These are phyloP conservation scores for Cantharis rustica DNA, from an alignment of 2,888 invertebrate species.

Conservation along the genomic window DNA sequence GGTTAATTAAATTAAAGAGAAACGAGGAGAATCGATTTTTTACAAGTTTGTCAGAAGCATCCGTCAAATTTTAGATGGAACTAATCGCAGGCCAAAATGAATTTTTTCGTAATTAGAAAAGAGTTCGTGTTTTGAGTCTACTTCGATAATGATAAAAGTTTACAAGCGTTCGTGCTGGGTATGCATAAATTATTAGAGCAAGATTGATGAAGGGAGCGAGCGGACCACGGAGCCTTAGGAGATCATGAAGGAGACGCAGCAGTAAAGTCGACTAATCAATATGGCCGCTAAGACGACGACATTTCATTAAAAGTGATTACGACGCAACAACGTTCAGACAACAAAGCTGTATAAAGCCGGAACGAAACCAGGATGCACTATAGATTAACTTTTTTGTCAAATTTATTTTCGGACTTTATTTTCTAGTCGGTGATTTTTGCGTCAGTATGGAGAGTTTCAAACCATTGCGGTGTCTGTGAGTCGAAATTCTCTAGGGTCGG, in stretches of 20 bases:
- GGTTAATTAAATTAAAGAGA: constrained; percentile 12
- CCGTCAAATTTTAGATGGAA: constrained; percentile 32
- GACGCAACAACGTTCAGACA: constrained; percentile 22
- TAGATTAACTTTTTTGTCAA: background rate
- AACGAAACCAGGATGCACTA: background rate
- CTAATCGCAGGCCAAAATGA: constrained; percentile 34
- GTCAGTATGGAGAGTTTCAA: constrained; percentile 6
- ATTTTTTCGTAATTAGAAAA: constrained; percentile 38
- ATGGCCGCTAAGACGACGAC: constrained; percentile 31
- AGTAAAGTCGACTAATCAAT: constrained; percentile 25
- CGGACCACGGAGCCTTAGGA: constrained; percentile 9
- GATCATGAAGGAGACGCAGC: constrained; percentile 22
- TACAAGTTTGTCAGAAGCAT: constrained; percentile 24
- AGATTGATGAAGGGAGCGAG: constrained; percentile 42
- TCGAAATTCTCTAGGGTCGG: constrained; percentile 40
- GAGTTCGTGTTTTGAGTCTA: constrained; percentile 32
- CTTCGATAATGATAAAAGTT: constrained; percentile 43
- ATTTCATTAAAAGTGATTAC: constrained; percentile 32
- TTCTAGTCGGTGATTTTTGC: constrained; percentile 13
- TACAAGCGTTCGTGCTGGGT: constrained; percentile 37
- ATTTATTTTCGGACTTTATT: constrained; percentile 7
- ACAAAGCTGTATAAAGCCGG: background rate
- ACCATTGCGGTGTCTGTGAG: constrained; percentile 21
- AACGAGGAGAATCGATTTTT: constrained; percentile 1
- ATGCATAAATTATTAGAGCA: constrained; percentile 44